phyloP scores from a whole-genome alignment of 2,797 vertebrate species.

The Ciconia nigra region DNA sequence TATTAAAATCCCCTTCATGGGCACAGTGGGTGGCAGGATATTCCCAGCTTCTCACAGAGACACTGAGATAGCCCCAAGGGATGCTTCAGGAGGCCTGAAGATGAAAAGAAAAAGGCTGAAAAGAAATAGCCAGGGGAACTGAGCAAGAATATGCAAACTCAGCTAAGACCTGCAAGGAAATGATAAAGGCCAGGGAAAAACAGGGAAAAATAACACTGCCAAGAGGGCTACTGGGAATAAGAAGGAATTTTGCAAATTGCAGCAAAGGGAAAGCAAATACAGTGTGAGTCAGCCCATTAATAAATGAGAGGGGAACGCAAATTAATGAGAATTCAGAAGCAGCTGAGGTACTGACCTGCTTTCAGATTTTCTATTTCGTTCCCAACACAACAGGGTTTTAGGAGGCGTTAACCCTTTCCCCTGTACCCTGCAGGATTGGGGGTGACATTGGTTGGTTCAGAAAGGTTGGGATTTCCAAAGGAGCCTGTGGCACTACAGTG shows the following conservation, averaged over 20 bases:
- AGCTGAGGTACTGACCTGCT: conserved; percentile 49
- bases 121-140: not conserved
- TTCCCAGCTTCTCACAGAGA: not conserved
- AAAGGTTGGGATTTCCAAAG: not conserved
- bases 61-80: not conserved
- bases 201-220: conserved; percentile 55
- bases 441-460: fast-evolving
- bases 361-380: not conserved
- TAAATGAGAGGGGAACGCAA: conserved; percentile 40
- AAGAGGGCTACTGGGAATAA: conserved; percentile 58
- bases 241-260: conserved; percentile 62
- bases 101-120: conserved; percentile 25
- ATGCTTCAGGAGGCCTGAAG: not conserved
- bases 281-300: conserved; percentile 59
- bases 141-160: conserved; percentile 47
- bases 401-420: conserved; percentile 29
- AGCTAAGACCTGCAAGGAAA: conserved; percentile 52
- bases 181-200: conserved; percentile 48
- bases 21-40: not conserved
- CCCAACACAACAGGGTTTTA: not conserved
- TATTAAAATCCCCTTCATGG: not conserved
- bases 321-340: conserved; percentile 61
- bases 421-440: not conserved
- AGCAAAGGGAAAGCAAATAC: conserved; percentile 59
- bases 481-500: not conserved